A percentile compares a stretch with the other conserved stretches of the same genome.
phyloP scores from a whole-genome alignment of 2,797 vertebrate genomes.

The Silurus aristotelis region DNA sequence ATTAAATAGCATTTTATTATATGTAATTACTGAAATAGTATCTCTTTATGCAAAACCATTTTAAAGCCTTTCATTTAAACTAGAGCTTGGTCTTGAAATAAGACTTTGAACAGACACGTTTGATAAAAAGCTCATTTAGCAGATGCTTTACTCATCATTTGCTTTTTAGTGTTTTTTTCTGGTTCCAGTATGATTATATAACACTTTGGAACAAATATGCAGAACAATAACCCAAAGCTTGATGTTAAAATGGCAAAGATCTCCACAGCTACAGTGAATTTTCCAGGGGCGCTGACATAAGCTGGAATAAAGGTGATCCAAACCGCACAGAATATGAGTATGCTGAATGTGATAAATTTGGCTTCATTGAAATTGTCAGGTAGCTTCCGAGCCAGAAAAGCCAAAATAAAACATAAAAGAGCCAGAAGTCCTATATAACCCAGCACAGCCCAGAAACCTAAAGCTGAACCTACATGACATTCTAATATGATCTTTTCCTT shows the following conservation, averaged over 20 bases:
- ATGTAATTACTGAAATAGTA: too few relatives aligned
- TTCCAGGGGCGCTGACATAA: too few relatives aligned
- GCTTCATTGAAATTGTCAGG: too few relatives aligned
- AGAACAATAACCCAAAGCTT: slow-evolving; percentile 70
- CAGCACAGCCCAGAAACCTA: slow-evolving; percentile 62
- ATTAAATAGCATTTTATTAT: too few relatives aligned
- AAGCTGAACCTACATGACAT: slow-evolving; percentile 64
- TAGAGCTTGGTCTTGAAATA: not conserved
- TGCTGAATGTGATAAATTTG: too few relatives aligned
- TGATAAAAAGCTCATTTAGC: not conserved
- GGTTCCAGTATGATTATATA: too few relatives aligned
- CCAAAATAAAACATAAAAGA: slow-evolving; percentile 67
- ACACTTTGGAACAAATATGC: slow-evolving; percentile 62
- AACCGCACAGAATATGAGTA: too few relatives aligned
- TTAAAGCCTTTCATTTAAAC: not conserved
- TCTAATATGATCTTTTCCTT: slow-evolving; percentile 70
- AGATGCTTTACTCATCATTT: slow-evolving; percentile 63
- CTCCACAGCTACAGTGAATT: too few relatives aligned
- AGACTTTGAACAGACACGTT: not conserved
- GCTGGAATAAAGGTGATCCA: too few relatives aligned
- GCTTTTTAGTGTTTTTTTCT: too few relatives aligned
- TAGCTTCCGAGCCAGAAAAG: too few relatives aligned
- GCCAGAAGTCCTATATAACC: not conserved
- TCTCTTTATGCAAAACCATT: too few relatives aligned
- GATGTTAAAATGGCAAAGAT: slow-evolving; percentile 73